Base-by-base conservation (phyloP, 2,113 vertebrate species). In the Motacilla alba region DNA sequence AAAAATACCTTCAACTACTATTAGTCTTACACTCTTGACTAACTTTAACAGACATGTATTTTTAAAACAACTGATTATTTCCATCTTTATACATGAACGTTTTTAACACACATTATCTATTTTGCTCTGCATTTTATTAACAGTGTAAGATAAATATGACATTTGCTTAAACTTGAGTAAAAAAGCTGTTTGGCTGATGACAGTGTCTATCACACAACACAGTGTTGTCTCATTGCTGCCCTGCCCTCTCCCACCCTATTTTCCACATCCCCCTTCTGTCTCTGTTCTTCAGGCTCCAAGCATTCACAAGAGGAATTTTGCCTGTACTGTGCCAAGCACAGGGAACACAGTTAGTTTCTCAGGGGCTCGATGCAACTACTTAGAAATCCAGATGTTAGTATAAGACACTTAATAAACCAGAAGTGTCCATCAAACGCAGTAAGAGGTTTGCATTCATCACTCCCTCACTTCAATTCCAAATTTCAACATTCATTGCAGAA, bases 191-290 rank as follows among this genome's bases (percentile, higher is more conserved):
- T 7, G 2, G 52, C 9, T 70, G n/a, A 66, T 31, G 41, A 44
- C 66, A 72, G 7, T 30, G n/a, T 44, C 60, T 35, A 37, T 12
- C 35, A 63, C 1, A 1, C 2, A 2, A 52, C 1, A 3, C 15
- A n/a, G 41, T 2, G 2, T 5, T n/a, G 31, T 46, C 68, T 69
- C 59, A 50, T 2, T 68, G 63, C 56, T 95, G 68, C 43, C 72
- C 37, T 64, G 31, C 20, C 19, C 58, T 62, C 58, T 85, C 39
- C 47, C 44, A 72, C 19, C 18, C 39, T 35, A 23, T 41, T 74
- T 68, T 76, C 41, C 43, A 21, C 43, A 86, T 35, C 12, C 26
- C 46, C 8, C 27, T 81, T 66, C 50, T 59, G 37, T 14, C 72
- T 35, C 75, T 35, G 6, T 35, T 20, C 72, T 69, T 87, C 60